These are phyloP conservation scores for Gryllus bimaculatus DNA, from an alignment of 1,140 invertebrate species.

Conservation along the genomic window DNA sequence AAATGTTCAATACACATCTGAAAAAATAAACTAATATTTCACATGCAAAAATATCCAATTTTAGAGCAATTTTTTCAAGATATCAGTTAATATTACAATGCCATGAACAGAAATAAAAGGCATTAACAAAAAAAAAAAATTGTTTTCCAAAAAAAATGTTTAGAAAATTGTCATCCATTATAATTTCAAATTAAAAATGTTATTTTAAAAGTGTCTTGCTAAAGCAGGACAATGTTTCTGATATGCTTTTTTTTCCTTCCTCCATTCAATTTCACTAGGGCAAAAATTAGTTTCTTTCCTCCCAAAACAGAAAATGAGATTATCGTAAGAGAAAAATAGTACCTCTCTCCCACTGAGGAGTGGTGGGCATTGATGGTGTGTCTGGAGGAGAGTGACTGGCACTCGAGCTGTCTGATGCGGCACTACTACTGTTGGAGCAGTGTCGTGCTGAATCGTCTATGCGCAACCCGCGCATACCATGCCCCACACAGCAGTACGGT, in stretches of 20 bases:
- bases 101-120: background rate
- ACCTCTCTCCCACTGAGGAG: slow-evolving; percentile 13
- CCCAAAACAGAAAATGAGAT: too few species aligned
- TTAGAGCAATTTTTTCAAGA: background rate
- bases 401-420: slow-evolving; percentile 38
- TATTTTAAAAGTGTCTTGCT: too few species aligned
- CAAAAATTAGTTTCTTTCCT: too few species aligned
- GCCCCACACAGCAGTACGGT: slow-evolving; percentile 8
- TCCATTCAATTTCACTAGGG: too few species aligned
- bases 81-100: background rate
- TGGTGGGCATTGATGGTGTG: slow-evolving; percentile 35
- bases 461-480: slow-evolving; percentile 10
- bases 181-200: too few species aligned
- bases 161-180: too few species aligned
- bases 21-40: too few species aligned
- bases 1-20: too few species aligned
- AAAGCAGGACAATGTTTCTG: too few species aligned
- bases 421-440: slow-evolving; percentile 46
- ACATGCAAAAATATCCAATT: background rate
- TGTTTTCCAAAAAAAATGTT: too few species aligned
- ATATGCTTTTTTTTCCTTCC: too few species aligned
- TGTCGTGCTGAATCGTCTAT: slow-evolving; percentile 31
- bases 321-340: too few species aligned
- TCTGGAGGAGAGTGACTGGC: slow-evolving; percentile 47
- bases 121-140: background rate